Percentiles rank a stretch among this genome's conserved stretches.
These are phyloP conservation scores for Oxyura jamaicensis DNA, from an alignment of 2,113 vertebrate genomes.

Conservation along the genomic window DNA sequence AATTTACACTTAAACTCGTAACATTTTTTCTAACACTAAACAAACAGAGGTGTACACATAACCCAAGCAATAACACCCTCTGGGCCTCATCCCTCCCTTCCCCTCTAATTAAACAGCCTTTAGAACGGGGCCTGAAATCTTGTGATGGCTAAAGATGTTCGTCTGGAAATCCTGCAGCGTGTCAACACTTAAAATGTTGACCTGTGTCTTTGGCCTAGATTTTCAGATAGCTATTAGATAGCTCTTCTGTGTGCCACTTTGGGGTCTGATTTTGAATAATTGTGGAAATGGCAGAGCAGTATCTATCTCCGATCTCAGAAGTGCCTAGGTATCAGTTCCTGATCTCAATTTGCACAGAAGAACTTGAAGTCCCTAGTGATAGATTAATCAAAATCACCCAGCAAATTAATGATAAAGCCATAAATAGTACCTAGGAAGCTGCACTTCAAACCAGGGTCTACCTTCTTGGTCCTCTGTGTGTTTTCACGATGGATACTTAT, in stretches of 20 bases:
- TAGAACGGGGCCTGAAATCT: not conserved
- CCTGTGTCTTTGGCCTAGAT: not conserved
- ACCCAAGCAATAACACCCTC: not conserved
- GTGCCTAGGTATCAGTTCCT: not conserved
- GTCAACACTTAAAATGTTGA: not conserved
- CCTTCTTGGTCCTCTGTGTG: not conserved
- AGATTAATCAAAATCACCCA: not conserved
- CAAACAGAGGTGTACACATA: not conserved
- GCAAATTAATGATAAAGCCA: not conserved
- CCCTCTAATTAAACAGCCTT: not conserved
- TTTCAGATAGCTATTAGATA: not conserved
- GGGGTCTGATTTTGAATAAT: not conserved
- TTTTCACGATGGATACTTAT: not conserved
- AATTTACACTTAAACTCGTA: conserved; percentile 31
- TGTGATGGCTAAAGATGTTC: not conserved
- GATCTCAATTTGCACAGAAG: not conserved
- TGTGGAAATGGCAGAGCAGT: not conserved
- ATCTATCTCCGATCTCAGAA: not conserved
- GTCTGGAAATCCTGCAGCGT: not conserved
- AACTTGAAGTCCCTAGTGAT: not conserved
- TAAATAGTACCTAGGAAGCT: not conserved
- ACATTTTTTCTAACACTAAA: conserved; percentile 1
- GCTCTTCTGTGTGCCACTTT: not conserved
- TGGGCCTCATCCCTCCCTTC: not conserved
- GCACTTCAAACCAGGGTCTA: not conserved